These are phyloP conservation scores for Isurus oxyrinchus DNA, from an alignment of 2,113 vertebrate species.

Conservation along the genomic window DNA sequence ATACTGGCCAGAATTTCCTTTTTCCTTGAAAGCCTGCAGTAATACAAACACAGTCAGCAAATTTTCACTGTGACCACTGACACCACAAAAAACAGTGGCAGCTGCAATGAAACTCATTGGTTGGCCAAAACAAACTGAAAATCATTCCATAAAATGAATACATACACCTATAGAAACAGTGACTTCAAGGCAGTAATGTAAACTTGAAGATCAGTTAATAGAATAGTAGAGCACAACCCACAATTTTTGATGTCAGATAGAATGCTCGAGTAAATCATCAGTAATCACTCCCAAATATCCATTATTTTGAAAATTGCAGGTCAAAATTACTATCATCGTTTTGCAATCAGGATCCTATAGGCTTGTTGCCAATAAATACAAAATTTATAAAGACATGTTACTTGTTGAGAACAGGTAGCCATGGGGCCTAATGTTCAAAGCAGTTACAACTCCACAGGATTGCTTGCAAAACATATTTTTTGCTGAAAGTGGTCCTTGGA, in stretches of 20 bases:
- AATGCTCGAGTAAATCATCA: background rate
- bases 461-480: background rate
- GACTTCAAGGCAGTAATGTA: background rate
- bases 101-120: background rate
- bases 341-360: background rate
- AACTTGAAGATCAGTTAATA: background rate
- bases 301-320: background rate
- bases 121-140: background rate
- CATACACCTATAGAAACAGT: background rate
- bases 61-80: background rate
- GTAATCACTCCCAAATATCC: constrained; percentile 3
- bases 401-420: background rate
- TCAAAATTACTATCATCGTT: background rate
- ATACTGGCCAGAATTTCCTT: background rate
- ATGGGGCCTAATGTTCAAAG: background rate
- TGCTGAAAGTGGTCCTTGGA: background rate
- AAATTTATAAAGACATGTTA: background rate
- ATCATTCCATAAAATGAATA: background rate
- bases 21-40: background rate
- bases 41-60: background rate
- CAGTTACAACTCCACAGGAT: background rate
- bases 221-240: background rate
- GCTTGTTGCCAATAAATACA: background rate
- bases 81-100: background rate
- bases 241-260: background rate